These are phyloP conservation scores for Theocolax elegans DNA, from an alignment of 1,140 invertebrate genomes.

Conservation along the genomic window DNA sequence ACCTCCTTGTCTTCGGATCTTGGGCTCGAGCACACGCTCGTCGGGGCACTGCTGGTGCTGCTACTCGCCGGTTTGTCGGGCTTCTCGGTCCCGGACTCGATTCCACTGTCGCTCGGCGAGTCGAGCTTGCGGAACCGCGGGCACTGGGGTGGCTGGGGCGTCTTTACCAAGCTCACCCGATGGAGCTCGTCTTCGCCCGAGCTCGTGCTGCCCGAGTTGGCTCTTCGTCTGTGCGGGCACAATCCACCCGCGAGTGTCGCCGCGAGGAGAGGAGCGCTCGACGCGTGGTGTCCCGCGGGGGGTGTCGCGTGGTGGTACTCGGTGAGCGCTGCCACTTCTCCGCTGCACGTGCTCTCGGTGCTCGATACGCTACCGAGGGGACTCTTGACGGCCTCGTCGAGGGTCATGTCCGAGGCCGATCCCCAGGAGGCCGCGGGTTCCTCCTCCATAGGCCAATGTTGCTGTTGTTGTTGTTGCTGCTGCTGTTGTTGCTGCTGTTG, in stretches of 20 bases:
- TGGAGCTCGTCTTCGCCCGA: constrained; percentile 81
- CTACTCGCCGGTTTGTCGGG: constrained; percentile 74
- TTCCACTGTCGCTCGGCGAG: constrained; percentile 91
- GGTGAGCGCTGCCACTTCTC: constrained; percentile 72
- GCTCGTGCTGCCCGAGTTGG: constrained; percentile 79
- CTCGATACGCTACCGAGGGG: constrained; percentile 87
- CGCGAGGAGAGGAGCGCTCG: constrained; percentile 78
- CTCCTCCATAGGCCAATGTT: constrained; percentile 68
- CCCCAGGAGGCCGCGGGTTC: constrained; percentile 72
- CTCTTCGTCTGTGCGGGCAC: constrained; percentile 76
- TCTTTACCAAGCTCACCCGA: constrained; percentile 71
- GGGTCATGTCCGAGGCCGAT: constrained; percentile 74
- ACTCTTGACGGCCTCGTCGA: constrained; percentile 84
- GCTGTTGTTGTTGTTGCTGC: constrained; percentile 56
- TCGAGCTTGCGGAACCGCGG: constrained; percentile 83
- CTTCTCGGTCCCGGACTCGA: constrained; percentile 91
- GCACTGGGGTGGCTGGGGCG: constrained; percentile 65
- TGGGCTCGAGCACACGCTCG: constrained; percentile 86
- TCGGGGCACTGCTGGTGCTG: constrained; percentile 77
- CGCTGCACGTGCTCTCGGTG: constrained; percentile 80
- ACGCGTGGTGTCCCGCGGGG: constrained; percentile 65
- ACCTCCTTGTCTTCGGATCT: constrained; percentile 87
- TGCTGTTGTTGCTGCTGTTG: constrained; percentile 45
- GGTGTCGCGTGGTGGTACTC: constrained; percentile 69
- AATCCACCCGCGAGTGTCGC: constrained; percentile 79